Conservation (phyloP, 2,888 invertebrate species). For the Anagyrus pseudococci region DNA sequence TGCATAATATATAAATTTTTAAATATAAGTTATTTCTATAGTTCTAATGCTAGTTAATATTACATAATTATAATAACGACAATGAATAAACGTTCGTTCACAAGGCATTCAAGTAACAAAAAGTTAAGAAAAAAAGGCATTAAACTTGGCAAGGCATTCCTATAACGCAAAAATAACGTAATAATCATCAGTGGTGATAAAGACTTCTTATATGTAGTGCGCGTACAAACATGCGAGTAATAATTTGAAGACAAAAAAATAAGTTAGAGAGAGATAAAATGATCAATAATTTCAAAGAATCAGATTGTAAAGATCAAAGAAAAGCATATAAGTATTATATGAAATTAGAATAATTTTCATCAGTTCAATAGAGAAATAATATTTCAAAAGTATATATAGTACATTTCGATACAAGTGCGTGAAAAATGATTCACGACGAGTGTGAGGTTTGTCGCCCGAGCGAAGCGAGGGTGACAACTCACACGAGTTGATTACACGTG, state of each 20-base stretch:
- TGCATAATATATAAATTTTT: too few species aligned
- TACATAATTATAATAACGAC: not conserved
- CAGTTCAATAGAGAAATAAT: slow-evolving; percentile 1
- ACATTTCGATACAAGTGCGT: not conserved
- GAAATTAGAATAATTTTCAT: slow-evolving; percentile 2
- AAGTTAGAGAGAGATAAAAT: too few species aligned
- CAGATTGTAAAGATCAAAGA: too few species aligned
- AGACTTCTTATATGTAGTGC: slow-evolving; percentile 17
- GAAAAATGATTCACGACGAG: too few species aligned
- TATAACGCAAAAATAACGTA: slow-evolving; percentile 7
- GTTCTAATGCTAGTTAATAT: too few species aligned
- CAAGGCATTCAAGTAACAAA: too few species aligned
- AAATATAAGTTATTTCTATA: too few species aligned
- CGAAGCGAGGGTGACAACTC: too few species aligned
- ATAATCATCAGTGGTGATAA: slow-evolving; percentile 6
- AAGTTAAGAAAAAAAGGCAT: not conserved
- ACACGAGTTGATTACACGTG: too few species aligned
- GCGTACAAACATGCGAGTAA: slow-evolving; percentile 36
- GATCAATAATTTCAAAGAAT: too few species aligned
- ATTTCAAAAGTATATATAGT: slow-evolving; percentile 5
- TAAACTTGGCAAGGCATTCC: slow-evolving; percentile 12
- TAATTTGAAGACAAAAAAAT: slow-evolving; percentile 9
- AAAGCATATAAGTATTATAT: too few species aligned
- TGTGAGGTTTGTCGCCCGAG: too few species aligned
- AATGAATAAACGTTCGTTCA: not conserved